Evolutionary conservation across 2,888 invertebrate genomes (phyloP).

Genomic region (Automeris io): DNA sequence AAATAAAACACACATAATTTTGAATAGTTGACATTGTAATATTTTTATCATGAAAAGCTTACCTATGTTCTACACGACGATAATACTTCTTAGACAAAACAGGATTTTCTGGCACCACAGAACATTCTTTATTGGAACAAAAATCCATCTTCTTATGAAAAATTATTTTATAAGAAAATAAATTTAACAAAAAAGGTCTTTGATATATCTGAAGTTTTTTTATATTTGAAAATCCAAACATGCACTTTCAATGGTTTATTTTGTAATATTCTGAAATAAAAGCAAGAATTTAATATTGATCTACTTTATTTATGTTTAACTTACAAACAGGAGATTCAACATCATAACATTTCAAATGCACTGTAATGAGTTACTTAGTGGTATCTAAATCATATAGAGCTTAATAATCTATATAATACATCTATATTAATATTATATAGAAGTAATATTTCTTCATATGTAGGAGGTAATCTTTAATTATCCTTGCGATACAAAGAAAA

Average conservation of each 20-base stretch:
- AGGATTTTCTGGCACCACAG: constrained; percentile 29
- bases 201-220: constrained; percentile 12
- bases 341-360: constrained; percentile 2
- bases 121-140: constrained; percentile 37
- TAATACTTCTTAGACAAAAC: constrained; percentile 54
- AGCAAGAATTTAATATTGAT: too few relatives aligned
- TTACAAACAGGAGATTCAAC: constrained; percentile 1
- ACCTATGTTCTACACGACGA: constrained; percentile 63
- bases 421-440: too few relatives aligned
- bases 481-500: too few relatives aligned
- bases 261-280: too few relatives aligned
- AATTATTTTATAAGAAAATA: constrained; percentile 13
- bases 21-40: constrained; percentile 2
- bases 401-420: too few relatives aligned
- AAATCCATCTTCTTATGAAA: constrained; percentile 29
- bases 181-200: constrained; percentile 18
- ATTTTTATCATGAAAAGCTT: constrained; percentile 20
- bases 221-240: constrained; percentile 13
- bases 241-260: constrained; percentile 10
- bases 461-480: too few relatives aligned
- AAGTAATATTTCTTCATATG: too few relatives aligned
- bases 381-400: too few relatives aligned
- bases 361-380: too few relatives aligned
- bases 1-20: too few relatives aligned
- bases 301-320: background rate